Percentiles rank a stretch among this genome's conserved stretches.
Conservation (phyloP, 2,888 invertebrate genomes). For the Limnephilus lunatus region DNA sequence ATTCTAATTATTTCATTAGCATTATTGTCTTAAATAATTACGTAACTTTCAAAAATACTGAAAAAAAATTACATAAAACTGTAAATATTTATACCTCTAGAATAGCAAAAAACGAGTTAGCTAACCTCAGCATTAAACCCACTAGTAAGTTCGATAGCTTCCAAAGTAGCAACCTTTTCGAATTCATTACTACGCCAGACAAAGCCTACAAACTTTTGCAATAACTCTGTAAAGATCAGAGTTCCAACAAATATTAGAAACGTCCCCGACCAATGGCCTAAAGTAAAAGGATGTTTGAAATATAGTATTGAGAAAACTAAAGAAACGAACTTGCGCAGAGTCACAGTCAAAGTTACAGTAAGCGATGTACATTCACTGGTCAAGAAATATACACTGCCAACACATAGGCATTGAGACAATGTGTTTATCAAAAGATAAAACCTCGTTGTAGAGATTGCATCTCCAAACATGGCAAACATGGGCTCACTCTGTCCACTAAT, state of each 20-base stretch:
- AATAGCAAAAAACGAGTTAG: not conserved
- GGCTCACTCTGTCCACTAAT: slow-evolving; percentile 83
- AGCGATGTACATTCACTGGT: slow-evolving; percentile 96
- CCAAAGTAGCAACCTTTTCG: slow-evolving; percentile 67
- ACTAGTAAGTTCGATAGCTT: not conserved
- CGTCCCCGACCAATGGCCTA: slow-evolving; percentile 94
- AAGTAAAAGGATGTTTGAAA: slow-evolving; percentile 95
- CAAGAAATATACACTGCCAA: slow-evolving; percentile 94
- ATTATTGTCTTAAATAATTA: no score
- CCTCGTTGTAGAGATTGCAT: slow-evolving; percentile 84
- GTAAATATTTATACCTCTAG: not conserved
- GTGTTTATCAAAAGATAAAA: slow-evolving; percentile 89
- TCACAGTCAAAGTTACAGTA: slow-evolving; percentile 96
- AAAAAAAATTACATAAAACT: not conserved
- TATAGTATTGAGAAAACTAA: slow-evolving; percentile 96
- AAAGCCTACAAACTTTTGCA: slow-evolving; percentile 75
- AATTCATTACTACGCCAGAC: slow-evolving; percentile 70
- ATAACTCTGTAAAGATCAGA: slow-evolving; percentile 90
- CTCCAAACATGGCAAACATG: slow-evolving; percentile 79
- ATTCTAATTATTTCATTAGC: no score
- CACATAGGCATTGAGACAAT: slow-evolving; percentile 93
- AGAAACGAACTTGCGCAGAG: slow-evolving; percentile 95
- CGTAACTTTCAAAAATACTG: no score
- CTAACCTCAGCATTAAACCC: not conserved
- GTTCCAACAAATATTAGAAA: slow-evolving; percentile 94